Percentiles rank a stretch among this genome's conserved stretches.
Evolutionary conservation across 2,888 invertebrate species (phyloP).

Genomic region (Suillia variegata): DNA sequence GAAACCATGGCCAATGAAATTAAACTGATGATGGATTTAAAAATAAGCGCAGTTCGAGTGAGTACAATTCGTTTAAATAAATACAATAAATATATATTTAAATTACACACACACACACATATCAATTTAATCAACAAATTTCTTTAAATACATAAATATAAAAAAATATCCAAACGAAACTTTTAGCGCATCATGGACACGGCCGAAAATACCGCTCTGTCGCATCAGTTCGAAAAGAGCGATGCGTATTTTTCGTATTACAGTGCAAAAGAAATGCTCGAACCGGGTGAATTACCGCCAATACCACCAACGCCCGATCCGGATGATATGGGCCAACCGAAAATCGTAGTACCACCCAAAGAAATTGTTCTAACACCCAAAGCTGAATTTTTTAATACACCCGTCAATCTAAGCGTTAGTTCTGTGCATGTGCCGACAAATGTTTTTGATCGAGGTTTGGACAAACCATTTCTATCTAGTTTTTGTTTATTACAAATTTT

Average conservation of each 20-base stretch:
- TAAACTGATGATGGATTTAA: slow-evolving; percentile 85
- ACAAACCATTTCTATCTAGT: slow-evolving; percentile 23
- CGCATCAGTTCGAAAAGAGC: slow-evolving; percentile 65
- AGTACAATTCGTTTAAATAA: too few species aligned
- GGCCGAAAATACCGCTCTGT: slow-evolving; percentile 80
- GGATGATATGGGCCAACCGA: slow-evolving; percentile 66
- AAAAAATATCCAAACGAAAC: neutral
- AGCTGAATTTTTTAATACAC: slow-evolving; percentile 78
- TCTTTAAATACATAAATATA: neutral
- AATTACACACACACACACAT: too few species aligned
- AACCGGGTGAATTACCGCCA: slow-evolving; percentile 64
- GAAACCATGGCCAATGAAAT: slow-evolving; percentile 84
- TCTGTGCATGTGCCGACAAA: slow-evolving; percentile 96
- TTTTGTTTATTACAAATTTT: slow-evolving; percentile 7
- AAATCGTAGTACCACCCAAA: slow-evolving; percentile 66
- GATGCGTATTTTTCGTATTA: slow-evolving; percentile 70
- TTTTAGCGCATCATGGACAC: slow-evolving; percentile 82
- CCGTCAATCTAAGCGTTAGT: slow-evolving; percentile 78
- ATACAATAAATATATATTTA: too few species aligned
- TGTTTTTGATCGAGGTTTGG: slow-evolving; percentile 85
- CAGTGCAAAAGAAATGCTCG: slow-evolving; percentile 73
- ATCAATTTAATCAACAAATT: too few species aligned
- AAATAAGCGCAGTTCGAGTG: slow-evolving; percentile 85
- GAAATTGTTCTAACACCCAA: slow-evolving; percentile 71
- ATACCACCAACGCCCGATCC: slow-evolving; percentile 63